A percentile compares a stretch with the other conserved stretches of the same genome.
These are phyloP conservation scores for Nibea coibor DNA, from an alignment of 2,113 vertebrate genomes.

Conservation along the genomic window DNA sequence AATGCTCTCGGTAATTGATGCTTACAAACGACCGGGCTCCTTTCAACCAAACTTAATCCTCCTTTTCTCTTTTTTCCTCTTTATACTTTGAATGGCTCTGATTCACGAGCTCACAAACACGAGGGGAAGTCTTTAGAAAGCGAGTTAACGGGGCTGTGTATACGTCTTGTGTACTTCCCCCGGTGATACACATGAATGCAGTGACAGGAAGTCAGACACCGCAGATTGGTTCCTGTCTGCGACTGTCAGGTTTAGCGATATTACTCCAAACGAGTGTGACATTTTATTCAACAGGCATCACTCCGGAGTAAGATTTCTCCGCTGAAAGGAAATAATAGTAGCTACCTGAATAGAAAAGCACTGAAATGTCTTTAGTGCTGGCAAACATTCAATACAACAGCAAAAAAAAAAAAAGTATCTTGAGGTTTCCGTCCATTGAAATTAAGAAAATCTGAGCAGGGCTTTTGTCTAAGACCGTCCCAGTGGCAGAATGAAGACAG, in stretches of 20 bases:
- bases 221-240: conserved; percentile 45
- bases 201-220: conserved; percentile 56
- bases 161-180: conserved; percentile 39
- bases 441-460: conserved; percentile 37
- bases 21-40: conserved; percentile 59
- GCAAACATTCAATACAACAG: conserved; percentile 23
- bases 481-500: conserved; percentile 50
- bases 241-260: conserved; percentile 52
- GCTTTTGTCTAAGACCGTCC: conserved; percentile 40
- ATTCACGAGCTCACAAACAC: conserved; percentile 58
- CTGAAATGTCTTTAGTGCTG: conserved; percentile 23
- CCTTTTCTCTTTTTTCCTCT: conserved; percentile 47
- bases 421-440: conserved; percentile 44
- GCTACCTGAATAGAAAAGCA: conserved; percentile 24
- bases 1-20: conserved; percentile 67
- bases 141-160: conserved; percentile 32
- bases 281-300: conserved; percentile 57
- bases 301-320: conserved; percentile 47
- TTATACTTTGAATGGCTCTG: conserved; percentile 37
- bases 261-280: conserved; percentile 56
- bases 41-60: conserved; percentile 72
- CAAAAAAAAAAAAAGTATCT: neutral
- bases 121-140: conserved; percentile 44
- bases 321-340: conserved; percentile 18
- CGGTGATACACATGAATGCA: conserved; percentile 22